Conservation (phyloP, 2,888 invertebrate species). For the Celastrina argiolus region DNA sequence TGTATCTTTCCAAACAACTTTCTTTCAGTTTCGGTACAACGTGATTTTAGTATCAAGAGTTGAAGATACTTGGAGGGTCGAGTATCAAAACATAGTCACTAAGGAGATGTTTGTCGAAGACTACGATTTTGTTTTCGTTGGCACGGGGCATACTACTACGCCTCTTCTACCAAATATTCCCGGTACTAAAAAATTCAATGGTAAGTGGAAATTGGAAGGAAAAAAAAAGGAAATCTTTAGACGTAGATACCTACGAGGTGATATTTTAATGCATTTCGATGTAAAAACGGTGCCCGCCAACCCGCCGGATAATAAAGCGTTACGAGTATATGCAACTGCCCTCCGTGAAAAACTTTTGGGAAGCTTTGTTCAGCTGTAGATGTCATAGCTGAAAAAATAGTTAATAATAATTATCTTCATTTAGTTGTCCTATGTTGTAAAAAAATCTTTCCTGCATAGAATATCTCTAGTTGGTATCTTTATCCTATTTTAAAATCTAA, state of each 20-base stretch:
- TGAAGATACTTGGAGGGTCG: slow-evolving; percentile 54
- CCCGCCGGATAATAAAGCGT: no score
- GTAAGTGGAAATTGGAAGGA: slow-evolving; percentile 41
- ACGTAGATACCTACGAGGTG: no score
- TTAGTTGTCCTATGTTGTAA: no score
- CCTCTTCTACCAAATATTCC: slow-evolving; percentile 54
- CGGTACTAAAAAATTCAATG: slow-evolving; percentile 58
- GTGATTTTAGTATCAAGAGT: slow-evolving; percentile 50
- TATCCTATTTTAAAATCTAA: no score
- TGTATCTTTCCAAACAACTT: not conserved
- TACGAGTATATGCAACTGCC: no score
- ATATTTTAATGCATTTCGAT: not conserved
- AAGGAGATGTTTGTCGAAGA: slow-evolving; percentile 56
- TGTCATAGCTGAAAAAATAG: no score
- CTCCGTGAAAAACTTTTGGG: no score
- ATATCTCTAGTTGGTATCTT: no score
- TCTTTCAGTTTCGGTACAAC: slow-evolving; percentile 57
- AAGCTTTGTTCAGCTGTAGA: no score
- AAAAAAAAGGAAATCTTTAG: no score
- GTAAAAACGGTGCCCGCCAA: not conserved
- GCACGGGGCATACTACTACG: slow-evolving; percentile 80
- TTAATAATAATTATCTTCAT: no score
- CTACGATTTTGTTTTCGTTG: slow-evolving; percentile 82
- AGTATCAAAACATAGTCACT: slow-evolving; percentile 48
- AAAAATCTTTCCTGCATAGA: not conserved